Base-by-base conservation (phyloP, 1,140 invertebrate genomes). In the Oedothorax gibbosus region DNA sequence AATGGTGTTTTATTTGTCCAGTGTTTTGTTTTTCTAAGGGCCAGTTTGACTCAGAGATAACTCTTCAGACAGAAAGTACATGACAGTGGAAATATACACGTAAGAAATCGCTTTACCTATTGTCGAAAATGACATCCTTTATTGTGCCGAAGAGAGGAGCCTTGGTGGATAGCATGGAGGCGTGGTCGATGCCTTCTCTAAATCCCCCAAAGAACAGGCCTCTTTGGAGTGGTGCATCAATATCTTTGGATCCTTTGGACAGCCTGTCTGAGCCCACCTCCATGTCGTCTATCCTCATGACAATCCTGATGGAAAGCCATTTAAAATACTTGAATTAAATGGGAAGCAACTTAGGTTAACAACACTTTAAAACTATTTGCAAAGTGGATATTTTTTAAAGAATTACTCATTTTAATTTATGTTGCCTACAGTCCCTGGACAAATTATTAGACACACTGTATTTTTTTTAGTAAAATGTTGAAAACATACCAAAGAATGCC, bases 101-200 rank as follows among this genome's bases (percentile, higher is more conserved):
- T 0, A 18, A 18, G n/a, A 10, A 66, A 66, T 3, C 3, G 12
- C 14, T 56, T 10, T 90, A 95, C 94, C 93, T 91, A 86, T 95
- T 93, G 88, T 96, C 95, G 85, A 96, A 93, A 79, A 95, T 93
- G 18, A 94, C 92, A 90, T 97, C 95, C 87, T 93, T 93, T 21
- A 97, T 94, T 8, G 94, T 93, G 51, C 96, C 96, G 79, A 92
- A 91, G 9, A 95, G 89, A 69, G 91, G 91, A 65, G 90, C 87
- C 21, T 88, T 90, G 0, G 92, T 92, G 0, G 91, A 90, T 7
- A 92, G 91, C 89, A 93, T 91, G 54, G 91, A 91, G 10, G 91
- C 90, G 62, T 91, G 90, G 76, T 91, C 91, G 14, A 92, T 91
- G 14, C 84, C 71, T 18, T 87, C 89, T 18, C 89, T 93, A 14